Evolutionary conservation across 2,113 vertebrate genomes (phyloP).

Genomic region (Rhinoptilus africanus): DNA sequence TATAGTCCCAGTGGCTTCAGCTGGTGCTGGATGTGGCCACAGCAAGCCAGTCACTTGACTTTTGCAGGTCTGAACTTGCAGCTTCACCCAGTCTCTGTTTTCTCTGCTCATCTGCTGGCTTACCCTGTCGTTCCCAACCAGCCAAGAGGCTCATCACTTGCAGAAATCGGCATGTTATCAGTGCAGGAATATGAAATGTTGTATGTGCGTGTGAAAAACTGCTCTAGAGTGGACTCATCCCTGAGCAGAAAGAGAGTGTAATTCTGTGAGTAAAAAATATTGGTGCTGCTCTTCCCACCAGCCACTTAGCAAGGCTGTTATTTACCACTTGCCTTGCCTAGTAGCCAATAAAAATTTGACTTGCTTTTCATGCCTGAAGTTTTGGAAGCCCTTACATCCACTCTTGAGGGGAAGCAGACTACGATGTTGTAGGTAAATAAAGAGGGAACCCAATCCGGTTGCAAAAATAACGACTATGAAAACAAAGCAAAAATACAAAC

Average conservation of each 20-base stretch:
- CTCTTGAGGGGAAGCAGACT: not conserved
- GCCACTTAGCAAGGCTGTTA: not conserved
- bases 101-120: not conserved
- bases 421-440: not conserved
- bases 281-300: not conserved
- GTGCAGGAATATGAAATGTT: too few species aligned
- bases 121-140: not conserved
- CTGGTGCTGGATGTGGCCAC: not conserved
- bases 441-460: not conserved
- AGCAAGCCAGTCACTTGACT: not conserved
- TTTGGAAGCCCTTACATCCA: not conserved
- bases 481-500: not conserved
- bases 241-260: not conserved
- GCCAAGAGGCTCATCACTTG: not conserved
- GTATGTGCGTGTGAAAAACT: not conserved
- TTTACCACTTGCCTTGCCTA: not conserved
- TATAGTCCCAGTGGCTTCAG: not conserved
- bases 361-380: not conserved
- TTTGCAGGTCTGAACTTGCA: not conserved
- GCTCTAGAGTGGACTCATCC: fast-evolving
- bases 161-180: not conserved
- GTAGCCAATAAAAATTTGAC: not conserved
- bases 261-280: not conserved
- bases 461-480: not conserved
- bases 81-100: not conserved